phyloP scores from a whole-genome alignment of 2,797 vertebrate genomes.

The Lepus townsendii region DNA sequence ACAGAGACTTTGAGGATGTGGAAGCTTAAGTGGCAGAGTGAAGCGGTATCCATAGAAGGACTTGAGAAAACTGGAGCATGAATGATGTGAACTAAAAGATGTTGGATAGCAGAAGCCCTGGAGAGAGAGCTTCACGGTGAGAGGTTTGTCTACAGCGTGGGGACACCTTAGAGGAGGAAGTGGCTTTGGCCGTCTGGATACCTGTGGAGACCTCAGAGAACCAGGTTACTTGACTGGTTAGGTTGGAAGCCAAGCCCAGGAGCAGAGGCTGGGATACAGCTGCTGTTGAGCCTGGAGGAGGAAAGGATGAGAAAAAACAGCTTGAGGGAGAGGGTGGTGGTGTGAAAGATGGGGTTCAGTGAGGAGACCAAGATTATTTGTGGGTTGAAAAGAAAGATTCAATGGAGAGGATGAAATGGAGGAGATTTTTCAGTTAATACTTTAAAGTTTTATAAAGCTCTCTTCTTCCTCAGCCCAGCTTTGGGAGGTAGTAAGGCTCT shows the following conservation, averaged over 20 bases:
- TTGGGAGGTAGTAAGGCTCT: neutral
- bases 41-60: neutral
- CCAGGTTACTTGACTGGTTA: neutral
- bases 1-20: neutral
- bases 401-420: neutral
- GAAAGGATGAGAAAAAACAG: neutral
- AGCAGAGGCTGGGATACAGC: neutral
- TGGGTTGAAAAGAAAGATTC: neutral
- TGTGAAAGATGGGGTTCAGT: neutral
- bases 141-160: neutral
- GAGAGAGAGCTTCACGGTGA: neutral
- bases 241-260: neutral
- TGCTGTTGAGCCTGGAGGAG: neutral
- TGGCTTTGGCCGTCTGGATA: neutral
- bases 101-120: neutral
- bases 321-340: neutral
- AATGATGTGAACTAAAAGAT: neutral
- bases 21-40: neutral
- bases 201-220: neutral
- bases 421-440: neutral
- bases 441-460: neutral
- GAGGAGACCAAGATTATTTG: neutral
- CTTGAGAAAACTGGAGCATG: neutral
- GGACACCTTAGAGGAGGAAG: neutral
- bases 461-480: neutral